Evolutionary conservation across 2,113 vertebrate species (phyloP), one percentile per base, ranked within the genome.

Genomic region (Falcunculus frontatus): DNA sequence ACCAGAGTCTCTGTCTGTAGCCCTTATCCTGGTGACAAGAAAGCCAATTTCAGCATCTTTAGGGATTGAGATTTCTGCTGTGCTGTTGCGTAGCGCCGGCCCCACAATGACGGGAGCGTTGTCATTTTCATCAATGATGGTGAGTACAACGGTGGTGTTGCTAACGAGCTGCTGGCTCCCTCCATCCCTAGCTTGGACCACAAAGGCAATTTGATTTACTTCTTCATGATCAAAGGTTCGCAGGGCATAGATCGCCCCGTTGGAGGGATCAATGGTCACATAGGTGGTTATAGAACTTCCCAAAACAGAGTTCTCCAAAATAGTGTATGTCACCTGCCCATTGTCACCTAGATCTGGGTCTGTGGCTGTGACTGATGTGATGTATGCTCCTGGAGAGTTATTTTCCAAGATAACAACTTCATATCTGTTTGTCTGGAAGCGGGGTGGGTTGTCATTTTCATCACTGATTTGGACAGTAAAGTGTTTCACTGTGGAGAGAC

Each of bases 381-480:
- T 98, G 79, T 99, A 99, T 0, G 99, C 99, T 76, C 99, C 99
- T 0, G 99, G 99, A 3, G 98, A 99, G 96, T 99, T 99, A 96
- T 99, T 99, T 96, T 99, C 99, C 7, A 99, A 98, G 89, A 99
- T 99, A 35, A 99, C 99, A 74, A 99, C 98, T 96, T 99, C 99
- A 1, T 99, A 99, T 60, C 98, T 98, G 94, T 98, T 99, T 92
- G 99, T 99, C 97, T 99, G 99, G 87, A 99, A 99, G 75, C 85
- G 97, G 11, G 99, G 99, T 44, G 99, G 98, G 94, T 99, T 99
- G 98, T 99, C 99, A 53, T 99, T 99, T 87, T 99, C 98, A 96
- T 99, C 99, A 95, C 98, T 97, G 69, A 99, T 98, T 96, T 99
- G 99, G 46, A 99, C 99, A 5, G 98, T 99, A 95, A 99, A 99